Base-by-base conservation (phyloP, 2,888 invertebrate genomes). In the Heliconius sara region DNA sequence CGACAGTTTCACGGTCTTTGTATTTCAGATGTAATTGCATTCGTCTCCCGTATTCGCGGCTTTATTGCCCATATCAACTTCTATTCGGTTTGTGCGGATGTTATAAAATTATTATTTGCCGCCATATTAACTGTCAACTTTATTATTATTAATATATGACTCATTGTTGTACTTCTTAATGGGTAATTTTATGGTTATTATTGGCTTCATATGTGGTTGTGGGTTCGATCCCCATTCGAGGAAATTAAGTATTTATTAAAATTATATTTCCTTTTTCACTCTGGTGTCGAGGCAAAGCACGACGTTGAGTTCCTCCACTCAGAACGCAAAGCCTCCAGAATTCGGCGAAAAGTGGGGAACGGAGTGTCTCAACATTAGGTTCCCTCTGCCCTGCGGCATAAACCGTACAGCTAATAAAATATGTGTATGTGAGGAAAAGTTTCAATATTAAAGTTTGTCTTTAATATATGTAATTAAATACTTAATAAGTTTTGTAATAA, bases 61-160 rank as follows among this genome's bases (percentile, higher is more conserved):
- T 94, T 94, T 94, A 94, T 94, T 91, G 89, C 92, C 93, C 94
- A 94, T 94, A 93, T 93, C 93, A 92, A 92, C 89, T 91, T 91
- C 39, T 39, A 39, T 10, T 39, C 86, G 90, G 87, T 86, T 87
- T 86, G 87, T 86, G 84, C 84, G 85, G 86, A 85, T 83, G 81
- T 83, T 83, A 84, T 83, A 83, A 82, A 84, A 85, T 83, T 85
- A 83, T 86, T 86, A 86, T 86, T 85, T 84, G 85, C 84, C 84
- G 82, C 82, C 82, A 81, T 84, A 86, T 85, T 86, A 86, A 85
- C 84, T 86, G 81, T 76, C 80, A 83, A 82, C 79, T 83, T 77
- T 82, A 82, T 84, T 84, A 80, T 83, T 82, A 84, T 80, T 81
- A 78, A 78, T 72, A 57, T 72, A 76, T 76, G 80, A 79, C 79